phyloP scores from a whole-genome alignment of 2,113 vertebrate genomes.

The Origma solitaria region DNA sequence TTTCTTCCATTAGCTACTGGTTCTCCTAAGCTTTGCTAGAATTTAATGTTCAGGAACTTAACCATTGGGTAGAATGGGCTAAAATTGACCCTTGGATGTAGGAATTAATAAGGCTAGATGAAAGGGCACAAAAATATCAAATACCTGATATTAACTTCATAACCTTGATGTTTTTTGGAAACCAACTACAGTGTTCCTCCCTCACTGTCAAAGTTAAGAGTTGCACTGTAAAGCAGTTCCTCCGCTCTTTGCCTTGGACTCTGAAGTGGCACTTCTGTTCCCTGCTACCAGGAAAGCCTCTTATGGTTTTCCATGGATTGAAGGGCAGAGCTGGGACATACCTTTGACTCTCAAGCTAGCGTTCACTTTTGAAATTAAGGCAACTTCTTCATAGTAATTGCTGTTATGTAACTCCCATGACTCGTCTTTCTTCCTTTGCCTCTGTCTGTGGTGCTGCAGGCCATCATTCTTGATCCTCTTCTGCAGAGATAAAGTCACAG shows the following conservation, averaged over 20 bases:
- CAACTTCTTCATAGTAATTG: not conserved
- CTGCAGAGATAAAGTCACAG: not conserved
- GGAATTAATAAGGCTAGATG: not conserved
- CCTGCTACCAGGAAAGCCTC: not conserved
- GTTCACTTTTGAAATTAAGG: not conserved
- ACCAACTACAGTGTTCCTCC: not conserved
- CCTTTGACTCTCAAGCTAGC: not conserved
- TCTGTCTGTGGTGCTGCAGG: not conserved
- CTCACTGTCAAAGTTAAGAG: not conserved
- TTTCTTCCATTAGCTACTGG: not conserved
- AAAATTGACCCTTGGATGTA: not conserved
- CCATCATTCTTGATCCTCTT: not conserved
- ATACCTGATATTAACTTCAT: not conserved
- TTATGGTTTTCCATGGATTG: not conserved
- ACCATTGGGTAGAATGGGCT: not conserved
- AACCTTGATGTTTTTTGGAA: not conserved
- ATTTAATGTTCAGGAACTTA: not conserved
- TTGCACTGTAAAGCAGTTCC: not conserved
- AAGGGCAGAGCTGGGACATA: not conserved
- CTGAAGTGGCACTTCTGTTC: not conserved
- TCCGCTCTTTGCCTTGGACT: accelerated
- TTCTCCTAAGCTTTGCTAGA: not conserved
- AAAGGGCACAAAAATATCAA: not conserved
- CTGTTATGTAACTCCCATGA: not conserved
- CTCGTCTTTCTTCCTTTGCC: not conserved